A percentile compares a stretch with the other conserved stretches of the same genome.
These are phyloP conservation scores for Pipistrellus pipistrellus DNA, from an alignment of 2,797 vertebrate genomes.

Conservation along the genomic window DNA sequence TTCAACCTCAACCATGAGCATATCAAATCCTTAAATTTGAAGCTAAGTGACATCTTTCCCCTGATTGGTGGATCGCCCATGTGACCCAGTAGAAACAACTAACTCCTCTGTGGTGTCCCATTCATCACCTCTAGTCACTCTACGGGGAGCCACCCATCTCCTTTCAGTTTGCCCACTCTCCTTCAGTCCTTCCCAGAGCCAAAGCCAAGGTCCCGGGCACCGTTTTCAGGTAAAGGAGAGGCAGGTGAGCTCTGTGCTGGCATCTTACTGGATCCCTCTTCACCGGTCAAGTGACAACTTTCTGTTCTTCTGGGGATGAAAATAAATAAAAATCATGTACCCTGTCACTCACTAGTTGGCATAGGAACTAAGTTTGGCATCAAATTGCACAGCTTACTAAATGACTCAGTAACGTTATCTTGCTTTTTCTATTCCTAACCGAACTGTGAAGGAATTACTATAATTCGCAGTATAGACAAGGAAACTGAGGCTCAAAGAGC, in stretches of 20 bases:
- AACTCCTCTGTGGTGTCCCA: not conserved
- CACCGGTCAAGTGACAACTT: not conserved
- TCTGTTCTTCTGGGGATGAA: not conserved
- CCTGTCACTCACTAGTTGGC: not conserved
- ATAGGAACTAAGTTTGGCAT: not conserved
- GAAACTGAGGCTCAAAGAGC: not conserved
- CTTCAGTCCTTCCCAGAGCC: not conserved
- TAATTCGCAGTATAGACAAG: not conserved
- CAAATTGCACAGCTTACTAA: not conserved
- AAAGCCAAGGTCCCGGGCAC: not conserved
- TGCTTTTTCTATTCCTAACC: not conserved
- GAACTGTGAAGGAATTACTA: not conserved
- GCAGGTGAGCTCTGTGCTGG: not conserved
- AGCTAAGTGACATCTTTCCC: not conserved
- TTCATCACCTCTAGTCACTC: not conserved
- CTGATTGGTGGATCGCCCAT: rapidly evolving
- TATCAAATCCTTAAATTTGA: not conserved
- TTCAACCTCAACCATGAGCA: not conserved
- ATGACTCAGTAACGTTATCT: not conserved
- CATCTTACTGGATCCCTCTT: not conserved
- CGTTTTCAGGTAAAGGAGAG: not conserved
- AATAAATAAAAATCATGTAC: not conserved
- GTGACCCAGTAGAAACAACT: rapidly evolving
- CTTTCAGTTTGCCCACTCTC: not conserved
- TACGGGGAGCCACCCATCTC: rapidly evolving